Base-by-base conservation (phyloP, 2,797 vertebrate genomes). In the Helarctos malayanus region DNA sequence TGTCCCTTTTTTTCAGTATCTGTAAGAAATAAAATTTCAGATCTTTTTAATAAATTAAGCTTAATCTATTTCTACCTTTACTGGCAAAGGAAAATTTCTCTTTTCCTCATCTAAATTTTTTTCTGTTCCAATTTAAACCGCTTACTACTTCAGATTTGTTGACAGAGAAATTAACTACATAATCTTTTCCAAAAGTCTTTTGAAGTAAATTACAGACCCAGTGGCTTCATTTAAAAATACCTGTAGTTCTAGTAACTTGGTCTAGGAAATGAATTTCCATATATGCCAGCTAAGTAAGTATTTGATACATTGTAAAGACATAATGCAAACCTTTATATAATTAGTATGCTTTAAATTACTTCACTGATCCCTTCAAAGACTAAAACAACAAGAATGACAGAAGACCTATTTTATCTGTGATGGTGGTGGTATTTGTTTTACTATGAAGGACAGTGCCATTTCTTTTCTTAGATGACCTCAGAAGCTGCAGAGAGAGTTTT, bases 201-300 rank as follows among this genome's bases (percentile, higher is more conserved):
- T 73, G 4, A 14, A 73, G 41, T 41, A 71, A 32, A 65, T 93
- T 71, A 88, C 25, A 61, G 7, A 4, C 25, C 82, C 52, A 75
- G 38, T 61, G 32, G 12, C 78, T 91, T 95, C 47, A 76, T 89
- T 68, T 71, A 56, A 95, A 94, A 49, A 49, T 76, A 3, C 10
- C 63, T 61, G 54, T 57, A 94, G 35, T 88, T 80, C 18, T 86
- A 86, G 57, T 81, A 92, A 92, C 85, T 92, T 83, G 61, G 3
- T 73, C 27, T 94, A 85, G 68, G 65, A 88, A 96, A 81, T 94
- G 32, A 97, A 71, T 94, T 93, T 83, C n/a, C 54, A 21, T 49
- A 15, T 91, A 41, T 84, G 69, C n/a, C 41, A 54, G 47, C 32
- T 89, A 81, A 81, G 29, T 69, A 92, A 81, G 63, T 78, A 96